Conservation (phyloP, 2,888 invertebrate genomes). For the Neuroscelio doddi region DNA sequence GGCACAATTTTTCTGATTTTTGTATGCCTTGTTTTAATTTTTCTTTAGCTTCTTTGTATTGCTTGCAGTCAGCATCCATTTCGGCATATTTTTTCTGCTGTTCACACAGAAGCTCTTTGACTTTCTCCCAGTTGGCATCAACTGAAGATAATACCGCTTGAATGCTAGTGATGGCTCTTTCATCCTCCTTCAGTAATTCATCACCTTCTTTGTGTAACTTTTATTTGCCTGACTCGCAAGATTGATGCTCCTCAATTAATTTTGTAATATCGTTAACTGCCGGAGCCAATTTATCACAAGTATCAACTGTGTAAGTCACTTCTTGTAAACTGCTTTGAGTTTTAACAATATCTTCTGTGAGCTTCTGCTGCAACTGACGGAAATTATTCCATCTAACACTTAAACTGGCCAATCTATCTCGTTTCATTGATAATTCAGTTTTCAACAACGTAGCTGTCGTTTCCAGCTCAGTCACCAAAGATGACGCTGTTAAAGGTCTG, state of each 20-base stretch:
- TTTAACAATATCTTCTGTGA: constrained; percentile 78
- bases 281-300: constrained; percentile 72
- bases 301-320: constrained; percentile 74
- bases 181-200: constrained; percentile 86
- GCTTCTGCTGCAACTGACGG: constrained; percentile 80
- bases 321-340: constrained; percentile 76
- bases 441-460: constrained; percentile 80
- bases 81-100: constrained; percentile 83
- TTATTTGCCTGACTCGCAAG: constrained; percentile 78
- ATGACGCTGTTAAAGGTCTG: constrained; percentile 81
- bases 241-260: constrained; percentile 74
- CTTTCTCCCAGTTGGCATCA: constrained; percentile 87
- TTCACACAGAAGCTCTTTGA: constrained; percentile 82
- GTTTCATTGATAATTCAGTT: constrained; percentile 79
- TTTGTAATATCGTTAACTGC: constrained; percentile 74
- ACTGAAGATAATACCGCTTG: constrained; percentile 85
- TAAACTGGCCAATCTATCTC: constrained; percentile 80
- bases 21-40: constrained; percentile 81
- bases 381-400: constrained; percentile 86
- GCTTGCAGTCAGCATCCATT: constrained; percentile 81
- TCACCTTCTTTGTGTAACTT: constrained; percentile 86
- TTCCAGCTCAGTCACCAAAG: constrained; percentile 83
- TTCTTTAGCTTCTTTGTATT: constrained; percentile 82
- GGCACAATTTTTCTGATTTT: constrained; percentile 79
- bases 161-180: constrained; percentile 84